Base-by-base conservation (phyloP, 2,888 invertebrate genomes). In the Ommatoiulus sabulosus region DNA sequence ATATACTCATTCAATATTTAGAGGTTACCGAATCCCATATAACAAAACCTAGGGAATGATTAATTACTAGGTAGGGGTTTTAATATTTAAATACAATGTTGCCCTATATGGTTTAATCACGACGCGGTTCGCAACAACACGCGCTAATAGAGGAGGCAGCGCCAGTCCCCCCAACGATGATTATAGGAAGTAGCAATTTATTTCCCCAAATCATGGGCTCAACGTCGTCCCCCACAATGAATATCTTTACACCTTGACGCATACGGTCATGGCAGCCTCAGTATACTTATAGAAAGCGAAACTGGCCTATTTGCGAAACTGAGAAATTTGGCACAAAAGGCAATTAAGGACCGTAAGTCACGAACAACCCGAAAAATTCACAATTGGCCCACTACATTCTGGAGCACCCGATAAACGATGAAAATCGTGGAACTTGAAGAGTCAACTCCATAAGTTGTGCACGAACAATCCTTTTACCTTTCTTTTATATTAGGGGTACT, bases 1-100 rank as follows among this genome's bases (percentile, higher is more conserved):
- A n/a, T 57, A n/a, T 24, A 35, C 80, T 80, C 80, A 80, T 80
- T 80, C 80, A 80, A 80, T 80, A 80, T 80, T 80, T 80, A 80
- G 80, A 20, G 80, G 24, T 35, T 80, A 80, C 80, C 35, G 35
- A 80, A 80, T 80, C 80, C 80, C 80, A 80, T 24, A 20, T 20
- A 35, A 10, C n/a, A n/a, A 80, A 80, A 80, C 80, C 35, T 80
- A 72, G 72, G 24, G 72, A 72, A 24, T 72, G 80, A 80, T 80
- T 80, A 80, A 80, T 80, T 80, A 80, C 80, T 10, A 80, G 80
- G 80, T 80, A 12, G 35, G 24, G 35, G 80, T 80, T 24, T 24
- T 80, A 80, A 80, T 80, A 80, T 80, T 80, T 80, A 35, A 80
- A 80, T 80, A 80, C 80, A 80, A 20, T 1, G 72, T 72, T 20